Base-by-base conservation (phyloP, 2,113 vertebrate genomes). In the Aspiorhynchus laticeps region DNA sequence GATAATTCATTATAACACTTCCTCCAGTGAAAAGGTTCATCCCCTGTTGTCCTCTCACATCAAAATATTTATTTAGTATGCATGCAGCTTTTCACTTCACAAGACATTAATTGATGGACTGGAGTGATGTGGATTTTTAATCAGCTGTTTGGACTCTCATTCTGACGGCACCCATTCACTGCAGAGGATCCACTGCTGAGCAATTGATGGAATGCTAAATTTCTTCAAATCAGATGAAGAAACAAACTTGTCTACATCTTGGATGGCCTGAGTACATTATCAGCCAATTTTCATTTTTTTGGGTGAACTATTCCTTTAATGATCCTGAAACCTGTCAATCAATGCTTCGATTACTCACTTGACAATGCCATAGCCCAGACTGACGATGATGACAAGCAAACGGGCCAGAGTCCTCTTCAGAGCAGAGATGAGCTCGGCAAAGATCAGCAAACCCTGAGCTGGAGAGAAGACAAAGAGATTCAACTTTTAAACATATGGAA, bases 281-380 rank as follows among this genome's bases (percentile, higher is more conserved):
- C 21, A 9, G 56, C 56, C 24, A 8, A 24, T 5, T 0, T 3
- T n/a, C 2, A 17, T 2, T 61, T 61, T 61, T 61, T n/a, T n/a
- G 56, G 48, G 14, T 51, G 14, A 51, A 51, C 2, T 59, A 24
- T 61, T 10, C 8, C 21, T n/a, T 61, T 9, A 15, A 11, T 21
- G 41, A 80, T 33, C 67, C 17, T 19, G 41, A 43, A 43, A 43
- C 7, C 53, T 4, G 51, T 12, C 26, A 61, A 33, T 7, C 11
- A 5, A 85, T n/a, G 48, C 31, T 17, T 83, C 53, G n/a, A 0
- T 76, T 38, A 95, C 96, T 90, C 92, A 97, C 97, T 97, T 97
- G n/a, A 97, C 94, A 31, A 97, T 97, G 71, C 97, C 96, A 6
- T 97, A 97, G 15, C 97, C 97, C 28, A 97, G 93, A 92, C 97